Evolutionary conservation across 2,888 invertebrate genomes (phyloP).

Genomic region (Ormyrus nitidulus): DNA sequence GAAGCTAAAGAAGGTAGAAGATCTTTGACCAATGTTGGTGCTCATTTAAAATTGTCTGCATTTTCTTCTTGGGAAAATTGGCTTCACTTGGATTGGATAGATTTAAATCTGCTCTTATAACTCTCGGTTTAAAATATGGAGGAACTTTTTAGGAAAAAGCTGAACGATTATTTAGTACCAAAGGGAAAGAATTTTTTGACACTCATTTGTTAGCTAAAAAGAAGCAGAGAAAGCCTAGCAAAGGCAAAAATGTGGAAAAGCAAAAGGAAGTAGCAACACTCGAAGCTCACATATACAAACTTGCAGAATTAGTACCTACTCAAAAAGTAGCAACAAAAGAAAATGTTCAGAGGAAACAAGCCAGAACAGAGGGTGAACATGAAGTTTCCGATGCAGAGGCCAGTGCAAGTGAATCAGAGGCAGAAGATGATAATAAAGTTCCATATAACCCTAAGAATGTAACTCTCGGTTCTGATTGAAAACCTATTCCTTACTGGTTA

Average conservation of each 20-base stretch:
- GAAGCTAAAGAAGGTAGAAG: slow-evolving; percentile 94
- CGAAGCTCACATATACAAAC: slow-evolving; percentile 93
- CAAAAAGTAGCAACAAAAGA: slow-evolving; percentile 95
- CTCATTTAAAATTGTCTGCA: slow-evolving; percentile 97
- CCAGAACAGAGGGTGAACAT: slow-evolving; percentile 93
- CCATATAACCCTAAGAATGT: slow-evolving; percentile 99
- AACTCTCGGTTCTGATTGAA: slow-evolving; percentile 99
- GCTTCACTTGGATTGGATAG: slow-evolving; percentile 98
- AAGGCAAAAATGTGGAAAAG: slow-evolving; percentile 81
- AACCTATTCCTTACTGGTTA: slow-evolving; percentile 96
- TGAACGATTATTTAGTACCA: slow-evolving; percentile 95
- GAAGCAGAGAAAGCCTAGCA: slow-evolving; percentile 83
- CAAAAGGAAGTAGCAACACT: slow-evolving; percentile 91
- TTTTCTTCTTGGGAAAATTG: slow-evolving; percentile 97
- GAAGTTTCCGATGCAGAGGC: slow-evolving; percentile 95
- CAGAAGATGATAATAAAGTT: slow-evolving; percentile 94
- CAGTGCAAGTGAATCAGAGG: slow-evolving; percentile 87
- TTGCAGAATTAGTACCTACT: slow-evolving; percentile 88
- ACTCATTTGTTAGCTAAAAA: slow-evolving; percentile 94
- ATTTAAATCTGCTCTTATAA: slow-evolving; percentile 97
- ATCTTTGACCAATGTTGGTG: slow-evolving; percentile 94
- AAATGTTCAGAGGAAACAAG: slow-evolving; percentile 98
- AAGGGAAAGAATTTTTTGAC: slow-evolving; percentile 95
- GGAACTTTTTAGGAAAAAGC: slow-evolving; percentile 98
- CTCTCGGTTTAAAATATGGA: slow-evolving; percentile 97